phyloP scores from a whole-genome alignment of 2,113 vertebrate genomes.

The Cichladusa arquata region DNA sequence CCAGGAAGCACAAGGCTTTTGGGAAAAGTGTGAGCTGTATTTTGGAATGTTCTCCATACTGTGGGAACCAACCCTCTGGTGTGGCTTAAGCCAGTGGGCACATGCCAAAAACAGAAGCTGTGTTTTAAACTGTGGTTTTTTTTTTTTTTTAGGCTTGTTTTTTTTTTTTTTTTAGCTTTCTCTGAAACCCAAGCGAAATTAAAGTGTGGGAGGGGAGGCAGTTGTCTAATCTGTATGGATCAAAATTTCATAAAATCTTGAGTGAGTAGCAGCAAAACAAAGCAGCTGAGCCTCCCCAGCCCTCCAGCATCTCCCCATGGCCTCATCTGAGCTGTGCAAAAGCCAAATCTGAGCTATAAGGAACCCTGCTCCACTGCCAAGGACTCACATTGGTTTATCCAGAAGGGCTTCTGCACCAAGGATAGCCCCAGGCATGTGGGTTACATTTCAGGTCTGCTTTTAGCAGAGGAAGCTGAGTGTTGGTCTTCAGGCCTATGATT shows the following conservation, averaged over 20 bases:
- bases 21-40: background rate
- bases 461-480: background rate
- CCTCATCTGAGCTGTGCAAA: background rate
- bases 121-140: background rate
- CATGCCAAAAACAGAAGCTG: background rate
- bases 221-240: background rate
- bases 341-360: slow-evolving; percentile 10
- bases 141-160: background rate
- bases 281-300: background rate
- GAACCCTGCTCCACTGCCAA: background rate
- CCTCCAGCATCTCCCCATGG: background rate
- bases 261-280: background rate
- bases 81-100: background rate
- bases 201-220: background rate
- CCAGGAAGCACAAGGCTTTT: background rate
- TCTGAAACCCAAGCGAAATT: background rate
- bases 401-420: slow-evolving; percentile 37
- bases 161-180: background rate
- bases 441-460: background rate
- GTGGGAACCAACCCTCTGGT: fast-evolving
- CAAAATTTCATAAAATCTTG: slow-evolving; percentile 1
- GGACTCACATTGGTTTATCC: background rate
- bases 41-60: background rate
- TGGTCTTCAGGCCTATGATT: slow-evolving; percentile 33
- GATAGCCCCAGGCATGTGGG: slow-evolving; percentile 12